phyloP scores from a whole-genome alignment of 2,797 vertebrate genomes.

The Chaetophractus vellerosus region DNA sequence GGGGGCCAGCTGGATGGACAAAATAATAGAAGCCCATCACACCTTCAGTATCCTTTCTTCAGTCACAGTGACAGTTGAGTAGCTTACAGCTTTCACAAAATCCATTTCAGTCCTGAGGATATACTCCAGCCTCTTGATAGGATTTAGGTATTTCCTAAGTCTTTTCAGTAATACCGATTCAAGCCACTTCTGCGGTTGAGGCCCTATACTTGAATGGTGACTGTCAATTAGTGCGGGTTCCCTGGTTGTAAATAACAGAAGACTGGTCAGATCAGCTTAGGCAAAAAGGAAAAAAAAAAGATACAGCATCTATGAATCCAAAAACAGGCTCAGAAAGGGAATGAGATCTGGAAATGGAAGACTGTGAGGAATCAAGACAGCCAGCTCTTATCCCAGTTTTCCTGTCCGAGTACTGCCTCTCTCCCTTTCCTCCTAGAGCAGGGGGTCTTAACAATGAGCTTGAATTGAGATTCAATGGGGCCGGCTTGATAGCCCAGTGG shows the following conservation, averaged over 20 bases:
- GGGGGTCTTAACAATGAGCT: too few species aligned
- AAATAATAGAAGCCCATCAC: background rate
- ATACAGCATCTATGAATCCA: background rate
- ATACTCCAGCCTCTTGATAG: conserved; percentile 38
- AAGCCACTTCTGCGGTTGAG: background rate
- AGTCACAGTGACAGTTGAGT: background rate
- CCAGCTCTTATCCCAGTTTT: background rate
- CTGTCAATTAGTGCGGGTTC: background rate
- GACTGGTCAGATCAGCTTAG: background rate
- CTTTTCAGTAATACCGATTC: conserved; percentile 40
- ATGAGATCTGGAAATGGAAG: conserved; percentile 8
- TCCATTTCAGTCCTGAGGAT: conserved; percentile 42
- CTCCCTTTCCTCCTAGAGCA: background rate
- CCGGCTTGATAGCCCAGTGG: too few species aligned
- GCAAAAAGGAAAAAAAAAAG: conserved; percentile 26
- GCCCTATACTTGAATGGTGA: background rate
- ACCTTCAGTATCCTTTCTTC: background rate
- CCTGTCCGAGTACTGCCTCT: background rate
- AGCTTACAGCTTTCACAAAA: conserved; percentile 42
- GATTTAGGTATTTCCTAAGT: conserved; percentile 43
- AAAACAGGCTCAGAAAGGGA: background rate
- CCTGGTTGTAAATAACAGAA: conserved; percentile 32
- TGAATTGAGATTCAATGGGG: too few species aligned
- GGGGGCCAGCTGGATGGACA: background rate
- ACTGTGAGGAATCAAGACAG: background rate